phyloP scores from a whole-genome alignment of 2,888 invertebrate genomes.

The Arctia plantaginis region DNA sequence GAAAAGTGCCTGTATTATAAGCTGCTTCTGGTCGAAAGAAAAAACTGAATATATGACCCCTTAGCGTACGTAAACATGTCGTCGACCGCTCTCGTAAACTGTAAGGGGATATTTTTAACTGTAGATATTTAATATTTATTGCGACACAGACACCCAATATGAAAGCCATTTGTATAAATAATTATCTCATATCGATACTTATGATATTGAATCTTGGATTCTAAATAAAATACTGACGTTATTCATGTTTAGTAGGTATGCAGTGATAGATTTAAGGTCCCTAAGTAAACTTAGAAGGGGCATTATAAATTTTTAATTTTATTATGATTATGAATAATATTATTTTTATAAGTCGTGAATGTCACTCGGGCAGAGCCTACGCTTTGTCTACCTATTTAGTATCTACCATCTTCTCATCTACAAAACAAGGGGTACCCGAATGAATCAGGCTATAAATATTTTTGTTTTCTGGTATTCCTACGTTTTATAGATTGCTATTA shows the following conservation, averaged over 20 bases:
- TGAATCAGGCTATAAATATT: background rate
- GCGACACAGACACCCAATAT: constrained; percentile 84
- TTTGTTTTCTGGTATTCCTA: background rate
- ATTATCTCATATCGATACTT: constrained; percentile 65
- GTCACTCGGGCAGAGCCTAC: background rate
- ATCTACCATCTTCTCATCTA: background rate
- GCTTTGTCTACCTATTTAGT: background rate
- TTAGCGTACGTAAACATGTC: constrained; percentile 83
- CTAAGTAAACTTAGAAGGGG: background rate
- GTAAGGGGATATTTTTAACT: constrained; percentile 86
- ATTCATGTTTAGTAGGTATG: constrained; percentile 23
- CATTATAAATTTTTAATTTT: constrained; percentile 2
- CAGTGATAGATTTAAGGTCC: constrained; percentile 13
- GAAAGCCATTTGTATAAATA: constrained; percentile 81
- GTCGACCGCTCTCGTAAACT: constrained; percentile 81
- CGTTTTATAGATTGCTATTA: background rate
- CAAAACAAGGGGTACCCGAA: background rate
- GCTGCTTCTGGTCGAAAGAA: constrained; percentile 67
- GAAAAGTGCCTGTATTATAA: constrained; percentile 49
- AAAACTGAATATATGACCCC: constrained; percentile 79
- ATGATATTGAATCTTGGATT: constrained; percentile 43
- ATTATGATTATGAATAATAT: constrained; percentile 5
- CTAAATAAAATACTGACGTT: constrained; percentile 29
- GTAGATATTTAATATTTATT: constrained; percentile 87
- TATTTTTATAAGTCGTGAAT: background rate